Conservation (phyloP, 2,113 vertebrate species). For the Naja naja region DNA sequence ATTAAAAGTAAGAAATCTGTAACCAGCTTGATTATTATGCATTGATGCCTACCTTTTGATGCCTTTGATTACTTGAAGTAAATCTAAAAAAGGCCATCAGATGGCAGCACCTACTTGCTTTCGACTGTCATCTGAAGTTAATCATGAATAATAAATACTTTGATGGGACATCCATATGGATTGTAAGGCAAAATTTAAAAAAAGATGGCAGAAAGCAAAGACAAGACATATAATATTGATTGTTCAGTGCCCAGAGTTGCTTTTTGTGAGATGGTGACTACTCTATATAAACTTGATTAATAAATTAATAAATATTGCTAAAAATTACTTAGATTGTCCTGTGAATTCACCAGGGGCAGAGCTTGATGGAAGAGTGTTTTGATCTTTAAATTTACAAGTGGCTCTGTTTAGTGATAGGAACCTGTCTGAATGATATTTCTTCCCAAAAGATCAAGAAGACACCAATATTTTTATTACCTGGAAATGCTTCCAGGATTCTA, state of each 20-base stretch:
- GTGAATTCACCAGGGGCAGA: background rate
- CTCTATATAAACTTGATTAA: background rate
- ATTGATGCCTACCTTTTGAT: background rate
- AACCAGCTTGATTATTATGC: background rate
- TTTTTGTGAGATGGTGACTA: background rate
- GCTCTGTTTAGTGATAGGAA: background rate
- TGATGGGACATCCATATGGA: background rate
- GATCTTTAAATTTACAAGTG: background rate
- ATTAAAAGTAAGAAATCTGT: background rate
- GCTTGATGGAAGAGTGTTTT: background rate
- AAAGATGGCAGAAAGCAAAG: background rate
- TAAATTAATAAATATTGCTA: background rate
- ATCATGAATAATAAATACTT: background rate
- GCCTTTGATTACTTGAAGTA: background rate
- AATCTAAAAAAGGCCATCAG: background rate
- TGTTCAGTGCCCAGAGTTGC: background rate
- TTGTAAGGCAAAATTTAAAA: background rate
- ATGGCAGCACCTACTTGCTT: background rate
- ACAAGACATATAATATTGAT: background rate
- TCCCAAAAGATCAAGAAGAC: background rate
- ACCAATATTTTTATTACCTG: background rate
- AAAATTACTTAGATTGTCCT: background rate
- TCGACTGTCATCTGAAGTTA: background rate
- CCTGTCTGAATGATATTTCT: background rate
- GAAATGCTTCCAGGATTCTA: background rate